A percentile compares a stretch with the other conserved stretches of the same genome.
These are phyloP conservation scores for Menidia menidia DNA, from an alignment of 2,797 vertebrate species.

Conservation along the genomic window DNA sequence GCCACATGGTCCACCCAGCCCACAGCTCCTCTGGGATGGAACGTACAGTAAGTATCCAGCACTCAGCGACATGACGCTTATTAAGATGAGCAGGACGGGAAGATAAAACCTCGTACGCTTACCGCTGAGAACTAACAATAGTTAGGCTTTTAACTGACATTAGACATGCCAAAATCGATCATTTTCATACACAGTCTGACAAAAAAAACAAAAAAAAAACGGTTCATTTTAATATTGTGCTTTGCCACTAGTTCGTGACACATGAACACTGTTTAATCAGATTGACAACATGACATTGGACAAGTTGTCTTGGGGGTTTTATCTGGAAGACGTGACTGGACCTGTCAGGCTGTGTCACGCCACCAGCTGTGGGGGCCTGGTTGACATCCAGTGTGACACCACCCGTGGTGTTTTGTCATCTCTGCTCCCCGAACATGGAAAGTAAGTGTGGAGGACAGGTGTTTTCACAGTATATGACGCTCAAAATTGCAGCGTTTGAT, in stretches of 20 bases:
- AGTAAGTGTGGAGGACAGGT: slow-evolving; percentile 75
- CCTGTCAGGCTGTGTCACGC: slow-evolving; percentile 80
- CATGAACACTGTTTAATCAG: slow-evolving; percentile 69
- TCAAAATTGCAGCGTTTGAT: slow-evolving; percentile 51
- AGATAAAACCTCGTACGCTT: neutral
- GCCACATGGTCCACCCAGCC: slow-evolving; percentile 59
- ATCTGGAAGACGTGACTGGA: slow-evolving; percentile 73
- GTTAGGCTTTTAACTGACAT: neutral
- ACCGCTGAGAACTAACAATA: neutral
- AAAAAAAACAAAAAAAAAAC: slow-evolving; percentile 7
- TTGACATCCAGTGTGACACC: slow-evolving; percentile 79
- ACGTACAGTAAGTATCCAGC: slow-evolving; percentile 62
- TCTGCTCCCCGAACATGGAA: slow-evolving; percentile 60
- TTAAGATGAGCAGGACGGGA: slow-evolving; percentile 28
- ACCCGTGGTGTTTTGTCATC: slow-evolving; percentile 83
- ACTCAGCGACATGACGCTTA: slow-evolving; percentile 38
- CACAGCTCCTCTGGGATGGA: slow-evolving; percentile 28
- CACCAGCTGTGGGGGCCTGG: slow-evolving; percentile 75
- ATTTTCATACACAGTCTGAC: slow-evolving; percentile 18
- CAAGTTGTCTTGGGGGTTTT: slow-evolving; percentile 74
- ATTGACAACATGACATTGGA: slow-evolving; percentile 82
- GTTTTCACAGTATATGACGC: slow-evolving; percentile 76
- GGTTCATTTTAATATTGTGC: slow-evolving; percentile 39
- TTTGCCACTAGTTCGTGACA: slow-evolving; percentile 62
- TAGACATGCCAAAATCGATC: slow-evolving; percentile 1